Base-by-base conservation (phyloP, 2,888 invertebrate genomes). In the Athalia cordata region DNA sequence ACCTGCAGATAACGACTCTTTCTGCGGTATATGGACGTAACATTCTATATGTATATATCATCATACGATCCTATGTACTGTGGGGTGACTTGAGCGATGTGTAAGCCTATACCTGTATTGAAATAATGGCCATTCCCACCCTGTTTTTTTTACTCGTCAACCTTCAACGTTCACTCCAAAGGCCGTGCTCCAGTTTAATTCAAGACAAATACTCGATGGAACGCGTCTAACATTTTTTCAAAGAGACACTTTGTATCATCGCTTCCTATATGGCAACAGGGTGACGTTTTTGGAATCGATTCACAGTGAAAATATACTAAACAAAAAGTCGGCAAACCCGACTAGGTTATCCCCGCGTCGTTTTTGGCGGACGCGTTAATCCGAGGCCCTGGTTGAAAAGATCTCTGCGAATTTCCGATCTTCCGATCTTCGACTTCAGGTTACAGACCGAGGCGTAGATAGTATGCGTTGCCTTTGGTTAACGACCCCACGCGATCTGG, bases 131-230 rank as follows among this genome's bases (percentile, higher is more conserved):
- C 29, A 75, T 62, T 62, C 43, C 74, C n/a, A 59, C 29, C 50
- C 50, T 75, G 62, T 62, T 75, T 75, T 75, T 75, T 62, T 75
- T 62, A 62, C 74, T 62, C 49, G 62, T 75, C 59, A 70, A 52
- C 57, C 70, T 57, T 70, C 59, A 59, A 8, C 74, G 49, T 50
- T n/a, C 49, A 8, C 49, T 15, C 59, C 59, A 62, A 29, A 15
- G 6, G 6, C 13, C 61, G 13, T 13, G 57, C 11, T 62, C 74
- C 15, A 55, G 49, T 62, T 75, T 75, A 75, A 75, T 75, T 75
- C 50, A 75, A 75, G 62, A 62, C 74, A 75, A 75, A 75, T 62
- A 75, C 70, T 57, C 70, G 70, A 70, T 59, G 57, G 70, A 45
- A 70, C 43, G 52, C 52, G 67, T 4, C 43, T 68, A 9, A 4